These are phyloP conservation scores for Chamaea fasciata DNA, from an alignment of 2,113 vertebrate species.

Conservation along the genomic window DNA sequence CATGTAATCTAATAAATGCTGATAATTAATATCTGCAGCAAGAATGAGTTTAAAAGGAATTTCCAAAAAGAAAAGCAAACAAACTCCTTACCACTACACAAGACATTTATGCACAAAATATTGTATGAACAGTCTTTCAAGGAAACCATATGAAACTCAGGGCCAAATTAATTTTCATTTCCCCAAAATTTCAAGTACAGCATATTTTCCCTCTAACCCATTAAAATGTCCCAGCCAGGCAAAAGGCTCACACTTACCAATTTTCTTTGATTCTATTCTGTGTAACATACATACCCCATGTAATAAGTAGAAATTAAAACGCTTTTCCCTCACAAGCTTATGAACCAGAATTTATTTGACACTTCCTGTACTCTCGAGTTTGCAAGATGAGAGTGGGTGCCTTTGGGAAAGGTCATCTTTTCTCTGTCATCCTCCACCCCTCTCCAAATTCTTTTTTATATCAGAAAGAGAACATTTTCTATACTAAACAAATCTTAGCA, in stretches of 20 bases:
- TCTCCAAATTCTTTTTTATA: background rate
- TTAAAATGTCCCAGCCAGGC: background rate
- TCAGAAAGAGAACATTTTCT: background rate
- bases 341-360: background rate
- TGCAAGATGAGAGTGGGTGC: background rate
- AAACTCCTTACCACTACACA: background rate
- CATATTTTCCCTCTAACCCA: background rate
- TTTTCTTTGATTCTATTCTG: background rate
- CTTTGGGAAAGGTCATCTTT: background rate
- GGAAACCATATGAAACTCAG: background rate
- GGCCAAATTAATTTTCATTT: background rate
- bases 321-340: background rate
- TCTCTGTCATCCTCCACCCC: background rate
- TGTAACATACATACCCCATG: fast-evolving
- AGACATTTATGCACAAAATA: background rate
- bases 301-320: background rate
- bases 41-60: background rate
- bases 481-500: background rate
- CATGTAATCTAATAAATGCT: background rate
- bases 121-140: background rate
- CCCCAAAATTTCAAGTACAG: background rate
- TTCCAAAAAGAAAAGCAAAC: background rate
- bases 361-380: background rate
- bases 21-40: background rate
- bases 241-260: background rate